Conservation (phyloP, 2,113 vertebrate genomes). For the Micronycteris hirsuta region DNA sequence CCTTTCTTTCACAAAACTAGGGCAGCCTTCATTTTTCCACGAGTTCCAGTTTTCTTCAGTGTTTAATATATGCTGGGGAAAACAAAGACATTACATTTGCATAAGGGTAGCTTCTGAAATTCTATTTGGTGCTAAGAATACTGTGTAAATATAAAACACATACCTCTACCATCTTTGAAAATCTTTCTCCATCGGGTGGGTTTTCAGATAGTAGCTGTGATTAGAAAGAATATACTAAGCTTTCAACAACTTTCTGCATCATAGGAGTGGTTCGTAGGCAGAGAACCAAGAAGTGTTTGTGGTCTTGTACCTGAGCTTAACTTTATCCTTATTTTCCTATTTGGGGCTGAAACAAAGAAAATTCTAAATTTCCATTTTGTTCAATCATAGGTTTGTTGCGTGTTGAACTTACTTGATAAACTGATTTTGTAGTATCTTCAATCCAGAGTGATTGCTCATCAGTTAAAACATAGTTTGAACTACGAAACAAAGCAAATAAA, state of each 20-base stretch:
- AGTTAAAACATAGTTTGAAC: constrained; percentile 93
- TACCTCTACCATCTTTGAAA: constrained; percentile 96
- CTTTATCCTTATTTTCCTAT: constrained; percentile 79
- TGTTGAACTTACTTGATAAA: constrained; percentile 92
- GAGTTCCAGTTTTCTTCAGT: constrained; percentile 98
- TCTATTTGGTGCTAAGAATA: background rate
- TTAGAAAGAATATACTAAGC: constrained; percentile 76
- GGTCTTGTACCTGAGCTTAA: constrained; percentile 76
- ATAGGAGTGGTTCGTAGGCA: constrained; percentile 74
- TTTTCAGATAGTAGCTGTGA: constrained; percentile 94
- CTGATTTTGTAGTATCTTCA: constrained; percentile 95
- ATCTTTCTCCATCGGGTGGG: constrained; percentile 94
- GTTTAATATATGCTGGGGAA: constrained; percentile 93
- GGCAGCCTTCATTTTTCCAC: constrained; percentile 99
- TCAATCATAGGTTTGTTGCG: constrained; percentile 62
- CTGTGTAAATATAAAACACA: constrained; percentile 60
- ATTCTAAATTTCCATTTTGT: constrained; percentile 76
- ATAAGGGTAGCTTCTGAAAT: constrained; percentile 8
- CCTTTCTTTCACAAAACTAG: constrained; percentile 99
- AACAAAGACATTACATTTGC: background rate
- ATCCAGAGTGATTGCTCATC: constrained; percentile 97
- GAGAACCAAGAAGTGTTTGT: constrained; percentile 73
- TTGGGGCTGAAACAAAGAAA: constrained; percentile 79
- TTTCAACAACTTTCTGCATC: constrained; percentile 77
- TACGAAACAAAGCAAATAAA: constrained; percentile 72